Percentiles rank a stretch among this genome's conserved stretches.
These are phyloP conservation scores for Listronotus bonariensis DNA, from an alignment of 1,140 invertebrate species.

Conservation along the genomic window DNA sequence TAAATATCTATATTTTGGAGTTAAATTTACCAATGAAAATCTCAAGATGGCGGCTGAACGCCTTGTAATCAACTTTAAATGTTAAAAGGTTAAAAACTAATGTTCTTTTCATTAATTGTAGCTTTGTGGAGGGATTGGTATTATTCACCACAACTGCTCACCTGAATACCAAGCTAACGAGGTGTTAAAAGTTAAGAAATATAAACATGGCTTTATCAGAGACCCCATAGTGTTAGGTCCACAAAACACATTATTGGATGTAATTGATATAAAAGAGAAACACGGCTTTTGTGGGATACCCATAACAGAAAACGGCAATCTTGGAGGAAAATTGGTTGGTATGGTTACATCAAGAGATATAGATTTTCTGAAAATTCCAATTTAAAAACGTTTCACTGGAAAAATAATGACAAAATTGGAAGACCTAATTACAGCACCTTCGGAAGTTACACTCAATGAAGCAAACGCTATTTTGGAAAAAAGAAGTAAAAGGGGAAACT, in stretches of 20 bases:
- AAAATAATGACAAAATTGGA: slow-evolving; percentile 86
- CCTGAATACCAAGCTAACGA: slow-evolving; percentile 94
- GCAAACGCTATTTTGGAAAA: slow-evolving; percentile 94
- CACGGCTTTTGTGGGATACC: slow-evolving; percentile 87
- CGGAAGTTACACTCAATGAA: slow-evolving; percentile 86
- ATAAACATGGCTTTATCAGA: slow-evolving; percentile 97
- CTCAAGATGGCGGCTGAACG: no score
- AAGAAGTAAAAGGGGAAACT: slow-evolving; percentile 96
- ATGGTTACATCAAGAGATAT: slow-evolving; percentile 83
- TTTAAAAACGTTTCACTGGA: slow-evolving; percentile 53
- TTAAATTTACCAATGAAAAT: no score
- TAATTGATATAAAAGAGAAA: slow-evolving; percentile 83
- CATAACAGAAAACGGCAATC: slow-evolving; percentile 76
- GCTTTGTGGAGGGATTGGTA: slow-evolving; percentile 95
- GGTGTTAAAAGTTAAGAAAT: slow-evolving; percentile 97
- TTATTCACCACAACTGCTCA: slow-evolving; percentile 98
- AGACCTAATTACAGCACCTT: slow-evolving; percentile 80
- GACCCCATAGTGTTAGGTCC: slow-evolving; percentile 93
- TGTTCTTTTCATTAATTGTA: slow-evolving; percentile 42
- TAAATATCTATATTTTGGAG: no score
- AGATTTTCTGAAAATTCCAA: slow-evolving; percentile 82
- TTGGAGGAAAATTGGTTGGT: slow-evolving; percentile 73
- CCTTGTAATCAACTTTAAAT: no score
- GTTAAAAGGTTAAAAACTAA: no score
- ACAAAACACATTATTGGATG: slow-evolving; percentile 81